Base-by-base conservation (phyloP, 2,888 invertebrate species). In the Eledone cirrhosa region DNA sequence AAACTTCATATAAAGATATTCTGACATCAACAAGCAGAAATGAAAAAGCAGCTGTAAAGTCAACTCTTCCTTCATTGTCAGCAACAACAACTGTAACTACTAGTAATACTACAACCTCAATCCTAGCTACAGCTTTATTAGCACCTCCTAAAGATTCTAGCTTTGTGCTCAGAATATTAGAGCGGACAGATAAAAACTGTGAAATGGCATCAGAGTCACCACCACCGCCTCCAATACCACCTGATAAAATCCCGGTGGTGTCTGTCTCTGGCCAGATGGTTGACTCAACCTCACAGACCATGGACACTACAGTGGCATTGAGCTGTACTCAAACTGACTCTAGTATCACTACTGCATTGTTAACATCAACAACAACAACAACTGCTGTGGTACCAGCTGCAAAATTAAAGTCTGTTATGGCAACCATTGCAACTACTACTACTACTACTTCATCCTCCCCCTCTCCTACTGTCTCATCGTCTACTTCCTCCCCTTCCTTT, bases 171-270 rank as follows among this genome's bases (percentile, higher is more conserved):
- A 78, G 78, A 77, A 78, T 79, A 63, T 77, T 80, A 77, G 78
- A 75, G 16, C 75, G 80, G 74, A 80, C 69, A 78, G 80, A 78
- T 41, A 82, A 80, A 80, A 77, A 80, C 74, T 80, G 80, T 53
- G 80, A 80, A 79, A 81, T 83, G 47, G 81, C 83, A 22, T 81
- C 82, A 77, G 82, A 82, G 48, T 80, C 82, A 72, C 79, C 82
- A 13, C 82, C 83, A 48, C 81, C 82, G 16, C 82, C 83, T 33
- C 81, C 82, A 24, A 81, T 82, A 65, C 82, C 81, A 22, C 83
- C 83, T 16, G 79, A 78, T 48, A 81, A 81, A 63, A 78, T 80
- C 59, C 79, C 81, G 33, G 81, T 81, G 47, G 81, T 81, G 31
- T 76, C 47, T 24, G 48, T 47, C 29, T 29, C 76, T 65, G 69